These are phyloP conservation scores for Zaprionus tsacasi DNA, from an alignment of 1,140 invertebrate genomes.

Conservation along the genomic window DNA sequence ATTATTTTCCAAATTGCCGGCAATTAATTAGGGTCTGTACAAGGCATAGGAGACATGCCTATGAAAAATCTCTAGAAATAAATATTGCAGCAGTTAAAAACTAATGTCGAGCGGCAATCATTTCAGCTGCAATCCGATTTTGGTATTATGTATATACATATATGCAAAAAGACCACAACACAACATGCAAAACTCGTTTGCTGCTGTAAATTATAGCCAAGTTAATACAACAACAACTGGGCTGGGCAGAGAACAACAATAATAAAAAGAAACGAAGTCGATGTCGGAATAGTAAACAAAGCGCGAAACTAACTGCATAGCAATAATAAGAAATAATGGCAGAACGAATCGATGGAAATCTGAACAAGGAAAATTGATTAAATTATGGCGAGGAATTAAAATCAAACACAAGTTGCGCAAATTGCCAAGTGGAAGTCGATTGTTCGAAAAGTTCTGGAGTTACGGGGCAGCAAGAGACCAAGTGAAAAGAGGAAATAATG, in stretches of 20 bases:
- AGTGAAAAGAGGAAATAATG: neutral
- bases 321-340: conserved; percentile 43
- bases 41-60: neutral
- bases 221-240: conserved; percentile 32
- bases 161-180: conserved; percentile 23
- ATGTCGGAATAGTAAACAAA: conserved; percentile 31
- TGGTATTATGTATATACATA: conserved; percentile 20
- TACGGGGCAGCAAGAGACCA: neutral
- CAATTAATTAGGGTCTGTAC: conserved; percentile 10
- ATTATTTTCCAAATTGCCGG: conserved; percentile 23
- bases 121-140: conserved; percentile 2
- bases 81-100: neutral
- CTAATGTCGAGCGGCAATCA: neutral
- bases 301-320: conserved; percentile 34
- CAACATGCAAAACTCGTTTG: conserved; percentile 43
- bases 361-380: conserved; percentile 37
- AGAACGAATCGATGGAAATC: conserved; percentile 23
- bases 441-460: conserved; percentile 9
- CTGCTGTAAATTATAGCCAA: conserved; percentile 31
- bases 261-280: conserved; percentile 4
- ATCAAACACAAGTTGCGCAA: conserved; percentile 23
- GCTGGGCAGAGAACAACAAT: conserved; percentile 11
- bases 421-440: conserved; percentile 15
- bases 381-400: conserved; percentile 42
- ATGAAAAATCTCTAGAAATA: neutral